Evolutionary conservation across 2,797 vertebrate species (phyloP).

Genomic region (Lutra lutra): DNA sequence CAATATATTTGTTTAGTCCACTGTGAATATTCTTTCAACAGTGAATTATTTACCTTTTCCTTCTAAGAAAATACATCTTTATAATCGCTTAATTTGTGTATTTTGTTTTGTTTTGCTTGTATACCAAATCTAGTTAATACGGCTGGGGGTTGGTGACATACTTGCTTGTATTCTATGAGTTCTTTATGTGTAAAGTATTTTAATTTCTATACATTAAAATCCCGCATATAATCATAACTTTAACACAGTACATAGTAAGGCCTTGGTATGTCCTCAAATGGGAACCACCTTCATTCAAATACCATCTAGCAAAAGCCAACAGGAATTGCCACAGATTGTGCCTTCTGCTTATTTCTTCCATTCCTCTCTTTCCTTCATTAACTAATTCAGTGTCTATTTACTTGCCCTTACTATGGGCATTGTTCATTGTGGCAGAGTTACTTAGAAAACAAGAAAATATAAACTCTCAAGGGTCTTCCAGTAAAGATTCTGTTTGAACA

Average conservation of each 20-base stretch:
- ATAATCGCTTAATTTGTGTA: neutral
- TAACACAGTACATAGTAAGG: neutral
- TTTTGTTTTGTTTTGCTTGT: neutral
- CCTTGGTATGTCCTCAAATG: neutral
- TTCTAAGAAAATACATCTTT: neutral
- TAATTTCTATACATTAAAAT: neutral
- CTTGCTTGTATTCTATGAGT: neutral
- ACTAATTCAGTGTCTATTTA: neutral
- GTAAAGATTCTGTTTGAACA: conserved; percentile 5
- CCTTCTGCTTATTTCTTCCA: neutral
- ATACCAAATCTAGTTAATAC: neutral
- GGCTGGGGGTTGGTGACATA: neutral
- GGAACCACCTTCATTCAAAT: neutral
- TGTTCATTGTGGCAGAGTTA: neutral
- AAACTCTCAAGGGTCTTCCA: neutral
- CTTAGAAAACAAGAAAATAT: neutral
- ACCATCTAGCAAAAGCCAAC: neutral
- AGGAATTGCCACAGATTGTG: neutral
- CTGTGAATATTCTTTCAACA: neutral
- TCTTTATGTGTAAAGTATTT: neutral
- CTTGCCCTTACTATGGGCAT: neutral
- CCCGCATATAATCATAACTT: neutral
- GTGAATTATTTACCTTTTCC: neutral
- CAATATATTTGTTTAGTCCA: neutral
- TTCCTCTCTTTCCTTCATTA: neutral